A percentile compares a stretch with the other conserved stretches of the same genome.
Evolutionary conservation across 2,113 vertebrate species (phyloP).

Genomic region (Puffinus mauretanicus): DNA sequence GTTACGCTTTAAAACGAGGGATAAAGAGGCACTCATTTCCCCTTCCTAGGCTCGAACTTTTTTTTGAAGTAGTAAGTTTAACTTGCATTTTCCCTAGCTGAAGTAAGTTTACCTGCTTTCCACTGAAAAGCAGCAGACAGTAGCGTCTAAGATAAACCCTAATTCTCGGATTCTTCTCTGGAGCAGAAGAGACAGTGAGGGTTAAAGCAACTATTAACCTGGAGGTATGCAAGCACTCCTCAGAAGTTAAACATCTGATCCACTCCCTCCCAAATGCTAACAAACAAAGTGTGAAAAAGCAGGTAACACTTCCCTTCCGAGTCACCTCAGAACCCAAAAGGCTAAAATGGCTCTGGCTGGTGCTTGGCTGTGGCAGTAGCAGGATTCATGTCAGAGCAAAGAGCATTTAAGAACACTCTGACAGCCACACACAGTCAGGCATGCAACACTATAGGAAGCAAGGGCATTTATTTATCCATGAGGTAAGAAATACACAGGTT

Average conservation of each 20-base stretch:
- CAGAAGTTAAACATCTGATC: background rate
- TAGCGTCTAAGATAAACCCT: background rate
- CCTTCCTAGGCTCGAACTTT: background rate
- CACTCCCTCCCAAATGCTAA: background rate
- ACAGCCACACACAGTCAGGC: background rate
- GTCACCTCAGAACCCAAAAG: background rate
- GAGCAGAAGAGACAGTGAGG: background rate
- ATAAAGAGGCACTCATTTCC: background rate
- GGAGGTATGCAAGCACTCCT: background rate
- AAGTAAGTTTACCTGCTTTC: background rate
- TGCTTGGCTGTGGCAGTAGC: accelerated
- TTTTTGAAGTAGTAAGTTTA: background rate
- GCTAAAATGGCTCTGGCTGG: background rate
- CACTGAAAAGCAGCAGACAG: background rate
- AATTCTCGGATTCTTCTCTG: background rate
- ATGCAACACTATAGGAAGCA: accelerated
- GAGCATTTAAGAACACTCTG: accelerated
- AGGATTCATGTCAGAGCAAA: background rate
- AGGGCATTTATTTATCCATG: background rate
- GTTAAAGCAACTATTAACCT: background rate
- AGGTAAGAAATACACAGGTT: background rate
- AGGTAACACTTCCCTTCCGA: accelerated
- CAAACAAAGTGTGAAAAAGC: background rate
- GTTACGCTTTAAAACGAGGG: background rate
- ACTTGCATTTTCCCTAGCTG: background rate